These are phyloP conservation scores for Sternarchorhynchus goeldii DNA, from an alignment of 2,797 vertebrate genomes.

Conservation along the genomic window DNA sequence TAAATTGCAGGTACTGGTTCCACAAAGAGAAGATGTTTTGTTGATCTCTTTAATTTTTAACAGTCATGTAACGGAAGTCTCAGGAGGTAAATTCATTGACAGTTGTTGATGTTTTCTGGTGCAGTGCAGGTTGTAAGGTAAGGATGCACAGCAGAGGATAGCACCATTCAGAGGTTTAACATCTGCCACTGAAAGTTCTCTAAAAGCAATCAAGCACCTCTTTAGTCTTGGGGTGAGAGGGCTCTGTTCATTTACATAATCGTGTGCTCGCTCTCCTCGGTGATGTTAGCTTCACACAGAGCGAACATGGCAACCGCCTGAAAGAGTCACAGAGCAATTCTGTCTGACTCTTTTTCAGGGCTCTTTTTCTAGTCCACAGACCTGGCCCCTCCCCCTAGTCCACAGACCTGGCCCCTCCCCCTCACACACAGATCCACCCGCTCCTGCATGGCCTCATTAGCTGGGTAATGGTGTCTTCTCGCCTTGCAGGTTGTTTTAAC, in stretches of 20 bases:
- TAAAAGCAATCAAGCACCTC: constrained; percentile 75
- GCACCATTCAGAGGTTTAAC: constrained; percentile 36
- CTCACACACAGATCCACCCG: constrained; percentile 21
- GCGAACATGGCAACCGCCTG: constrained; percentile 53
- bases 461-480: constrained; percentile 58
- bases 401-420: constrained; percentile 28
- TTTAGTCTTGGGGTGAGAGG: constrained; percentile 72
- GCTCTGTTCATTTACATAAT: constrained; percentile 74
- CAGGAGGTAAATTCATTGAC: background rate
- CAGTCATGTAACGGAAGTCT: background rate
- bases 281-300: constrained; percentile 57
- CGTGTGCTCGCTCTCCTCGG: constrained; percentile 60
- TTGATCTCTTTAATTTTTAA: background rate
- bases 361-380: too few relatives aligned
- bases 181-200: constrained; percentile 65
- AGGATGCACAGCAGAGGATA: background rate
- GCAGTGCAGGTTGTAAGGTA: constrained; percentile 9
- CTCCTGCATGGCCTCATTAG: constrained; percentile 58
- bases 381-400: constrained; percentile 3
- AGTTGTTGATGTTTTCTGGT: background rate
- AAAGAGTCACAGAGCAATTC: constrained; percentile 52
- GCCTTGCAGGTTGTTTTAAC: constrained; percentile 42
- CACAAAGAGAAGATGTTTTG: background rate
- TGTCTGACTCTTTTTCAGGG: too few relatives aligned
- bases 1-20: too few relatives aligned